Evolutionary conservation across 2,113 vertebrate species (phyloP), one percentile per base, ranked within the genome.

Genomic region (Butastur rufipennis): DNA sequence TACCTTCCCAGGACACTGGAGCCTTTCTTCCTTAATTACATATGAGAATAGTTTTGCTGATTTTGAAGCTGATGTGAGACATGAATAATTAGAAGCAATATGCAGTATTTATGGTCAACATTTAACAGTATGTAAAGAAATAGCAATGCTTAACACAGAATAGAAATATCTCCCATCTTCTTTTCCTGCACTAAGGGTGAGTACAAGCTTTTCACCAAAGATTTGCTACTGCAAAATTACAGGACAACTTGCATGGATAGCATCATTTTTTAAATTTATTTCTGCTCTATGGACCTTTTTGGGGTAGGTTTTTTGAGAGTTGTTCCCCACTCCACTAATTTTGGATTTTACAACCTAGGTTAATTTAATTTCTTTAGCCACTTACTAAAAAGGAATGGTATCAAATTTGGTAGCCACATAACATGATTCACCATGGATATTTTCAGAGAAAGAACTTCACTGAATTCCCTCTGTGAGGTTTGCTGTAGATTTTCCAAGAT

Each of bases 71-170:
- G 20, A 61, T 42, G 13, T 1, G 10, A 63, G 48, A 94, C 26
- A n/a, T 18, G 9, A 94, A 53, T 56, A 86, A 95, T 65, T 70
- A 56, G 88, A 88, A 93, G 34, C 6, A 61, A 74, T 14, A 48
- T 19, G 25, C 25, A 61, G 71, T 38, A 79, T 70, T 96, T 81
- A 56, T 10, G 20, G 42, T 32, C 38, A 70, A 42, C 8, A n/a
- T 84, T 84, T 71, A 66, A 53, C 25, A 59, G 29, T 11, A 50
- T 1, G 5, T 61, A 66, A 92, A 93, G 50, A 52, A 89, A 90
- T 5, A 94, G 17, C 0, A 0, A 77, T 42, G 29, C 5, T 75
- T 66, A 38, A 61, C 7, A 13, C 1, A 0, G 32, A 48, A 56
- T 45, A 55, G 43, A 91, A 92, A 47, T 2, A 5, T 6, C 21